Evolutionary conservation across 2,888 invertebrate species (phyloP).

Genomic region (Chymomyza caudatula): DNA sequence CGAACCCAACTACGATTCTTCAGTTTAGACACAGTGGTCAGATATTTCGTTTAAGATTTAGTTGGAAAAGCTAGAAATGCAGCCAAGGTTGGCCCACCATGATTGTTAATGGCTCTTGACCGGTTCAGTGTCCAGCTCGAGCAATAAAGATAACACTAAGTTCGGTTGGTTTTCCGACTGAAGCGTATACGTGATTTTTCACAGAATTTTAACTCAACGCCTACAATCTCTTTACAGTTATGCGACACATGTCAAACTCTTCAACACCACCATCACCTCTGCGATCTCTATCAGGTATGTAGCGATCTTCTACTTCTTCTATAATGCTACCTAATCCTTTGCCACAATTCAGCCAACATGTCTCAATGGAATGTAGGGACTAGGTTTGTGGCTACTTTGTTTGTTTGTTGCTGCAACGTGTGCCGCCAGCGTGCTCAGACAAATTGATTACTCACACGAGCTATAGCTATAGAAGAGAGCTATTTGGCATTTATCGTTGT

Average conservation of each 20-base stretch:
- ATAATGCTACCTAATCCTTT: slow-evolving; percentile 62
- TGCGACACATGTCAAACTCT: slow-evolving; percentile 77
- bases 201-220: slow-evolving; percentile 6
- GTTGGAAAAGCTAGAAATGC: too few species aligned
- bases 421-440: not conserved
- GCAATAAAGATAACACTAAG: too few species aligned
- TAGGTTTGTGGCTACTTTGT: slow-evolving; percentile 63
- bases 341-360: slow-evolving; percentile 57
- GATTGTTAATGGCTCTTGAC: too few species aligned
- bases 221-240: slow-evolving; percentile 65
- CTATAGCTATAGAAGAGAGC: slow-evolving; percentile 25
- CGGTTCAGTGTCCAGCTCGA: too few species aligned
- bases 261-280: slow-evolving; percentile 76
- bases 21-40: too few species aligned
- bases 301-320: not conserved
- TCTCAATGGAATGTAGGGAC: slow-evolving; percentile 20
- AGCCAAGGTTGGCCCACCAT: too few species aligned
- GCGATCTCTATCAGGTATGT: slow-evolving; percentile 76
- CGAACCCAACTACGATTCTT: too few species aligned
- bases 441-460: slow-evolving; percentile 70
- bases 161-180: too few species aligned
- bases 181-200: slow-evolving; percentile 2
- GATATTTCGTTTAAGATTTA: too few species aligned
- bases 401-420: slow-evolving; percentile 23
- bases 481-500: slow-evolving; percentile 44